These are phyloP conservation scores for Atethmia centrago DNA, from an alignment of 2,888 invertebrate genomes.

Conservation along the genomic window DNA sequence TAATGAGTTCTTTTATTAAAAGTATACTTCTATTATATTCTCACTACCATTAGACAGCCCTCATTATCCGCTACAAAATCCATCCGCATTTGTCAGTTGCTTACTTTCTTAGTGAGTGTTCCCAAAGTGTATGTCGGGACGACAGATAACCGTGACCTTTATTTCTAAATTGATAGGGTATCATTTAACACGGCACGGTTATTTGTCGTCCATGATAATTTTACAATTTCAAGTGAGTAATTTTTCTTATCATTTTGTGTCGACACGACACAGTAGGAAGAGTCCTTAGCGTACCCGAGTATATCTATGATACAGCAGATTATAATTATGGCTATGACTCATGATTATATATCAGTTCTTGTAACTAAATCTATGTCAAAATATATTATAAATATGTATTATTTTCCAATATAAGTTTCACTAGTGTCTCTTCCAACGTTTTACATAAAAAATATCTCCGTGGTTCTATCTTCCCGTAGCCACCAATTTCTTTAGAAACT, in stretches of 20 bases:
- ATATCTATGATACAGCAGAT: slow-evolving; percentile 47
- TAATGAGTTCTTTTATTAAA: slow-evolving; percentile 54
- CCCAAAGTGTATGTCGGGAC: slow-evolving; percentile 28
- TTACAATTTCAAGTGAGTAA: background rate
- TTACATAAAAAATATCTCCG: slow-evolving; percentile 54
- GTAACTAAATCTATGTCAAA: slow-evolving; percentile 61
- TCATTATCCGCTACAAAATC: slow-evolving; percentile 52
- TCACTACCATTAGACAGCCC: slow-evolving; percentile 56
- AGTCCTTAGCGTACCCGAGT: slow-evolving; percentile 15
- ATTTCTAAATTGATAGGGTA: background rate
- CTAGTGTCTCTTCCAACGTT: slow-evolving; percentile 46
- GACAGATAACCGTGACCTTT: background rate
- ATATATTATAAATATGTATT: slow-evolving; percentile 56
- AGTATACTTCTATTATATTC: slow-evolving; percentile 51
- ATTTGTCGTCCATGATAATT: background rate
- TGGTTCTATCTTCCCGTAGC: slow-evolving; percentile 22
- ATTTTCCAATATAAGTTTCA: slow-evolving; percentile 49
- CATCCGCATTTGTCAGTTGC: slow-evolving; percentile 30
- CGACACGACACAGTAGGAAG: slow-evolving; percentile 8
- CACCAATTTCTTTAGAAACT: slow-evolving; percentile 24
- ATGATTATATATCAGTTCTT: slow-evolving; percentile 62
- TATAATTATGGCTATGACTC: slow-evolving; percentile 52
- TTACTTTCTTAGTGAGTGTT: slow-evolving; percentile 27
- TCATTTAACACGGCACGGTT: background rate
- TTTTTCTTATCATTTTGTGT: slow-evolving; percentile 1